These are phyloP conservation scores for Baccha elongata DNA, from an alignment of 2,888 invertebrate genomes.

Conservation along the genomic window DNA sequence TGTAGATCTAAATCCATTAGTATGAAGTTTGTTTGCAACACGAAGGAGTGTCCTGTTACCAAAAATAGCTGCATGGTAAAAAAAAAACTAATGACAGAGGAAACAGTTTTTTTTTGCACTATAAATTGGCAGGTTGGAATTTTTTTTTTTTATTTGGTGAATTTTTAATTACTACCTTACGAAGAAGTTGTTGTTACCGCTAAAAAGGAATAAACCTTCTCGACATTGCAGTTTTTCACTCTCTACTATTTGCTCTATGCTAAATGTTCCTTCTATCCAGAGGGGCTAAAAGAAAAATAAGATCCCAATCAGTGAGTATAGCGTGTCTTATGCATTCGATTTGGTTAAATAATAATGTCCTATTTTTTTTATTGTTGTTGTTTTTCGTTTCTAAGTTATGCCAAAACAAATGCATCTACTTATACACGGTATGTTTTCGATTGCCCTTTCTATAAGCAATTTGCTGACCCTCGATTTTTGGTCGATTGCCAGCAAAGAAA, in stretches of 20 bases:
- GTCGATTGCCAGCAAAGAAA: slow-evolving; percentile 63
- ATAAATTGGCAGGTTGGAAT: slow-evolving; percentile 46
- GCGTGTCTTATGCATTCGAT: slow-evolving; percentile 54
- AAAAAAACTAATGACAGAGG: slow-evolving; percentile 60
- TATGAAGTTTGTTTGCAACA: slow-evolving; percentile 55
- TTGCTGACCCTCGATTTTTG: slow-evolving; percentile 69
- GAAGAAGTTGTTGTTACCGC: slow-evolving; percentile 40
- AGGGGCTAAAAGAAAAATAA: slow-evolving; percentile 37
- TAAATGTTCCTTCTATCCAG: slow-evolving; percentile 16
- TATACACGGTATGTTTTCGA: slow-evolving; percentile 52
- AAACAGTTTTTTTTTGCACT: slow-evolving; percentile 42
- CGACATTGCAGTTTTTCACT: slow-evolving; percentile 53
- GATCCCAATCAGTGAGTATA: slow-evolving; percentile 59
- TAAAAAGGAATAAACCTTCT: slow-evolving; percentile 10
- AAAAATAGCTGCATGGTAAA: slow-evolving; percentile 63
- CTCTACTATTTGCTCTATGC: slow-evolving; percentile 8
- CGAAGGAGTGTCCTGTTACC: slow-evolving; percentile 56
- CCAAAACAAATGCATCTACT: slow-evolving; percentile 64
- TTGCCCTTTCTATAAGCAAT: slow-evolving; percentile 69
- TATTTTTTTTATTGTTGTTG: too few species aligned
- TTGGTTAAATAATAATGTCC: slow-evolving; percentile 15
- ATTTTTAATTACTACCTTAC: slow-evolving; percentile 66
- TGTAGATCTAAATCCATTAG: slow-evolving; percentile 59
- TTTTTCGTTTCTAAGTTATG: slow-evolving; percentile 50
- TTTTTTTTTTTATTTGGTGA: slow-evolving; percentile 18